A percentile compares a stretch with the other conserved stretches of the same genome.
phyloP scores from a whole-genome alignment of 2,797 vertebrate species.

The Microcaecilia unicolor region DNA sequence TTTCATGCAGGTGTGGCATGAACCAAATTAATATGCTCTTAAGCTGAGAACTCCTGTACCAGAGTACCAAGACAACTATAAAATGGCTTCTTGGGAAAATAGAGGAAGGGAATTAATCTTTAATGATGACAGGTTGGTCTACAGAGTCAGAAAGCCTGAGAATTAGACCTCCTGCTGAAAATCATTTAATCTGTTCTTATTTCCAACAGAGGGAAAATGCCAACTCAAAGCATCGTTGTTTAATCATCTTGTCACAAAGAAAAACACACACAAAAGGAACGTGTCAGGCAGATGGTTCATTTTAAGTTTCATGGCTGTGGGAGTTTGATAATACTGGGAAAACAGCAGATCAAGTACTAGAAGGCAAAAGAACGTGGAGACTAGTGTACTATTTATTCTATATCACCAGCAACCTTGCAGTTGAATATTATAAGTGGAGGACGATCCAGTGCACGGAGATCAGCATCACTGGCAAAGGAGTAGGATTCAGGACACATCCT shows the following conservation, averaged over 20 bases:
- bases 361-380: background rate
- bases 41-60: no score
- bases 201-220: background rate
- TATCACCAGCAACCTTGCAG: background rate
- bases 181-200: constrained; percentile 12
- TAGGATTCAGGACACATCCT: no score
- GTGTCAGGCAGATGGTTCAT: background rate
- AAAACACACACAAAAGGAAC: background rate
- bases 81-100: no score
- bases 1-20: no score
- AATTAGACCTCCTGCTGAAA: constrained; percentile 2
- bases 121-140: no score
- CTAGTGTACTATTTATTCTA: background rate
- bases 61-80: no score
- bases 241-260: constrained; percentile 9
- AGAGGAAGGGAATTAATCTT: no score
- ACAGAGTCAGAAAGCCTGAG: constrained; percentile 5
- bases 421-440: background rate
- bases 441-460: background rate
- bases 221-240: background rate
- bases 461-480: background rate
- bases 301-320: background rate
- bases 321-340: background rate
- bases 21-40: no score
- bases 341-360: no score